Evolutionary conservation across 2,888 invertebrate genomes (phyloP).

Genomic region (Ctena decussata): DNA sequence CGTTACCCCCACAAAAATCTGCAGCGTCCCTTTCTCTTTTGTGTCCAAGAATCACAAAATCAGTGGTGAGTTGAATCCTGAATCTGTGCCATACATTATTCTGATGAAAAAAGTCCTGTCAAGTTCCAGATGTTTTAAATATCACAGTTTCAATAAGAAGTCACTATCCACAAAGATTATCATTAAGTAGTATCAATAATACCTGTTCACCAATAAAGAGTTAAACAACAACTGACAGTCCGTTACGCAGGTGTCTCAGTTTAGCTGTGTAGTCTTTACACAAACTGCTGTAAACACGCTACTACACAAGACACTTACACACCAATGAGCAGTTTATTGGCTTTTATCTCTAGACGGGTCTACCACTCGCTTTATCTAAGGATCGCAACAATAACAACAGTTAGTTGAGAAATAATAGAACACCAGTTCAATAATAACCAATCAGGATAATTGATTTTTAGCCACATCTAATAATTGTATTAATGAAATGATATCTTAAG

Average conservation of each 20-base stretch:
- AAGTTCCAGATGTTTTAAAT: background rate
- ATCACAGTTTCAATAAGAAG: background rate
- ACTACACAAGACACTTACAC: conserved; percentile 43
- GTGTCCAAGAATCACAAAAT: conserved; percentile 6
- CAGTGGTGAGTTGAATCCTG: background rate
- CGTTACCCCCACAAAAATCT: background rate
- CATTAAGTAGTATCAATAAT: conserved; percentile 36
- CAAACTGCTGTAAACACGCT: conserved; percentile 64
- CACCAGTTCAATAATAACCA: conserved; percentile 7
- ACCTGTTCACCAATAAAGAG: conserved; percentile 65
- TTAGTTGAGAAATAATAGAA: conserved; percentile 11
- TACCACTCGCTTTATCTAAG: conserved; percentile 5
- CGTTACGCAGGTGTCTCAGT: conserved; percentile 66
- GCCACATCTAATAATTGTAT: background rate
- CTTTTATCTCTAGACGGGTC: conserved; percentile 12
- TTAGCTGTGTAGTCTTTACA: conserved; percentile 60
- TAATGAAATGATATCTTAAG: too few relatives aligned
- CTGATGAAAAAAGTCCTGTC: background rate
- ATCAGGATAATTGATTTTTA: conserved; percentile 8
- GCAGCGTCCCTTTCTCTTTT: conserved; percentile 53
- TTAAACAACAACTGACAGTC: conserved; percentile 58
- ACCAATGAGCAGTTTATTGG: conserved; percentile 7
- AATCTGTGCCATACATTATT: background rate
- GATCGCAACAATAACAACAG: conserved; percentile 13
- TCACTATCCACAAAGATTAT: background rate